Evolutionary conservation across 1,140 invertebrate genomes (phyloP), one percentile per base, ranked within the genome.

Genomic region (Hylaeus anthracinus): DNA sequence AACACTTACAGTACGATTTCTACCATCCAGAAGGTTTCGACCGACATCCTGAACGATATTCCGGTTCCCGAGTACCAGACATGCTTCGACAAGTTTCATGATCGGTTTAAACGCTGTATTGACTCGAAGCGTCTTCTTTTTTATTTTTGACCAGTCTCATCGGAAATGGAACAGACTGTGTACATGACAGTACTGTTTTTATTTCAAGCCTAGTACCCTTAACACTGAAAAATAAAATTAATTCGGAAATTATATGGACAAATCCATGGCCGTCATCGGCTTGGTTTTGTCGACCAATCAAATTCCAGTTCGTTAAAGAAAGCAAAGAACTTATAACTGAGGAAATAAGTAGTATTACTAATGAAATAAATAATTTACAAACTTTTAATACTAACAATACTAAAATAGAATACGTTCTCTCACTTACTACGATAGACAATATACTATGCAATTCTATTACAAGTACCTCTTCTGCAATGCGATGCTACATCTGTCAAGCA

Each of bases 381-480:
- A 48, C 66, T 69, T 26, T 26, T 26, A 26, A 26, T 26, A 26
- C 26, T 26, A 26, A 26, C 26, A 26, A 26, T 26, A 26, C 26
- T 26, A 26, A 26, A 26, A 26, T 26, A 26, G 67, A 63, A 83
- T 39, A 26, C 86, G 5, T 37, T 63, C 14, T 86, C 4, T 15
- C 65, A 12, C 14, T 84, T 10, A 87, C 83, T 14, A 72, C 87
- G 26, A 61, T 87, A 39, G 81, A 88, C 58, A 82, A 72, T 14
- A 88, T 88, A 85, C 90, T 94, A 1, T 92, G 91, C 45, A 94
- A 94, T 82, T 90, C 91, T 9, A 76, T 90, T 15, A 91, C 90
- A 12, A 71, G 72, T 5, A 93, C 86, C 37, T 72, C 64, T 51
- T 88, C 84, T 51, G 3, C 76, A 53, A 58, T 64, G 71, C 55